Conservation (phyloP, 92 coral and sea anemone species). For the Muricea muricata region DNA sequence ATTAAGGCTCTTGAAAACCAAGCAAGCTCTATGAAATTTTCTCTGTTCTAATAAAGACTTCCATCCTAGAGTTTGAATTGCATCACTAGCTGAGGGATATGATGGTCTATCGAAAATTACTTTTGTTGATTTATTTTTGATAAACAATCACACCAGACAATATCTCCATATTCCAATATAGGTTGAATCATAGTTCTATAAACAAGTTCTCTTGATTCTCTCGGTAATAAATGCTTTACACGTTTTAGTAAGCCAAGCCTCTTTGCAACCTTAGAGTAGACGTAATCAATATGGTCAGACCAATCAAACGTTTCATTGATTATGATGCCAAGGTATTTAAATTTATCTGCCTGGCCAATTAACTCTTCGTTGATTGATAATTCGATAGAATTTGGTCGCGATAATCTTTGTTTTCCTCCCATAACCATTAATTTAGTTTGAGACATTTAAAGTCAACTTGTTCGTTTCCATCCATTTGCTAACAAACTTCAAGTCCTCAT, state of each 20-base stretch:
- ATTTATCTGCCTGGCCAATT: slow-evolving; percentile 16
- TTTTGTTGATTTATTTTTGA: slow-evolving; percentile 49
- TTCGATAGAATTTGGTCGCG: background rate
- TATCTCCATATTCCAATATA: slow-evolving; percentile 54
- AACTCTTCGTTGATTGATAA: background rate
- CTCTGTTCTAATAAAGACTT: background rate
- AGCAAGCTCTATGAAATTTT: slow-evolving; percentile 19
- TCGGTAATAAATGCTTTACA: slow-evolving; percentile 47
- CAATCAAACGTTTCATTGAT: slow-evolving; percentile 7
- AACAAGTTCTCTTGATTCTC: slow-evolving; percentile 36
- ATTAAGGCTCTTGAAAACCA: slow-evolving; percentile 39
- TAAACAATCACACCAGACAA: slow-evolving; percentile 27
- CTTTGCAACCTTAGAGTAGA: background rate
- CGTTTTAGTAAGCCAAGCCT: slow-evolving; percentile 27
- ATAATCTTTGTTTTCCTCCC: slow-evolving; percentile 1
- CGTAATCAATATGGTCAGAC: slow-evolving; percentile 14
- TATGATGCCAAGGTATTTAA: slow-evolving; percentile 12
- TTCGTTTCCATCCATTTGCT: slow-evolving; percentile 36
- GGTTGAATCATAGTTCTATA: slow-evolving; percentile 42
- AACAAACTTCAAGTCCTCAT: slow-evolving; percentile 34
- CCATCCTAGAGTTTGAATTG: background rate
- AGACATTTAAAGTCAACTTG: slow-evolving; percentile 47
- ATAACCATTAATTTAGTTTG: slow-evolving; percentile 41
- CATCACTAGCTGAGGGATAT: background rate
- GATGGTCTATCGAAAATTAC: slow-evolving; percentile 4